phyloP scores from a whole-genome alignment of 2,113 vertebrate genomes.

The Aix galericulata region DNA sequence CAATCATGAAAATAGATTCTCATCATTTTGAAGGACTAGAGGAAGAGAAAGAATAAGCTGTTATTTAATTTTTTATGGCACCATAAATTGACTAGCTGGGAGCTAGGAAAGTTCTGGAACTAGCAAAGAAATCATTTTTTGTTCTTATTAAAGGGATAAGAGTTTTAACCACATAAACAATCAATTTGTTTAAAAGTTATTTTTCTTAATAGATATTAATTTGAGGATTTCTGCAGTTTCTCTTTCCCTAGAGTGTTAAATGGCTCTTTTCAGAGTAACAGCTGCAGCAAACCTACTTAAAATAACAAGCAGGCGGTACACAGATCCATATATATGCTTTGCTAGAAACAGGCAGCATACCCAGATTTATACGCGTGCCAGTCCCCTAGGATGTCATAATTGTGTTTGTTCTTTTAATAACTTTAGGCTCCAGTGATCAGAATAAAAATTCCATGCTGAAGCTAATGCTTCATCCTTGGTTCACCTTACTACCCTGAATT shows the following conservation, averaged over 20 bases:
- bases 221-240: not conserved
- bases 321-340: slow-evolving; percentile 9
- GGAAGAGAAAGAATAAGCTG: slow-evolving; percentile 55
- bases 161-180: slow-evolving; percentile 13
- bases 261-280: slow-evolving; percentile 8
- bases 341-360: not conserved
- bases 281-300: slow-evolving; percentile 36
- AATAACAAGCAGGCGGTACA: slow-evolving; percentile 16
- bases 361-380: slow-evolving; percentile 38
- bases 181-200: slow-evolving; percentile 17
- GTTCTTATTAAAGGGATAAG: not conserved
- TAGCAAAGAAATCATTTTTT: not conserved
- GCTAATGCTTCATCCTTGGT: slow-evolving; percentile 39
- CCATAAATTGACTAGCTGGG: slow-evolving; percentile 53
- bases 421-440: slow-evolving; percentile 45
- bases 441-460: slow-evolving; percentile 47
- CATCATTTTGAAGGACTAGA: slow-evolving; percentile 46
- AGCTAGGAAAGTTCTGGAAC: slow-evolving; percentile 19
- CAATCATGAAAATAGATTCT: slow-evolving; percentile 27
- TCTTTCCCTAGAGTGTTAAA: not conserved
- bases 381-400: slow-evolving; percentile 37
- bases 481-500: slow-evolving; percentile 33
- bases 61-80: slow-evolving; percentile 54
- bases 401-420: slow-evolving; percentile 66
- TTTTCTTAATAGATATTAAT: slow-evolving; percentile 29